Evolutionary conservation across 2,797 vertebrate genomes (phyloP).

Genomic region (Eulemur mongoz): DNA sequence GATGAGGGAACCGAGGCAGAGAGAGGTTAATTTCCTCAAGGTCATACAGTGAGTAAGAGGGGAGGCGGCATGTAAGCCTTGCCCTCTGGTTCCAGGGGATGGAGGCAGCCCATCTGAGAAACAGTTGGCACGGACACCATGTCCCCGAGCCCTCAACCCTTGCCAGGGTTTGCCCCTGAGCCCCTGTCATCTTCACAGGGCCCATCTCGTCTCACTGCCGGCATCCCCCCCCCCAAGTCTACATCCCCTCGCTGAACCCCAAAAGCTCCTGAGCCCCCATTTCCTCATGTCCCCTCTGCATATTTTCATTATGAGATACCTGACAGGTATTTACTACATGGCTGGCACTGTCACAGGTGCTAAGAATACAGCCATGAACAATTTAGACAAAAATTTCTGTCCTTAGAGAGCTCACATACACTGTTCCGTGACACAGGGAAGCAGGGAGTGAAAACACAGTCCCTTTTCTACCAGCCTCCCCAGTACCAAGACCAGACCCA

Average conservation of each 20-base stretch:
- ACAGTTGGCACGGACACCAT: fast-evolving
- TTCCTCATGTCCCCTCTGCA: background rate
- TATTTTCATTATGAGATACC: background rate
- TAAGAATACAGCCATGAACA: background rate
- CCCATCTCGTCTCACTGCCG: background rate
- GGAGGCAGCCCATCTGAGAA: background rate
- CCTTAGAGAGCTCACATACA: background rate
- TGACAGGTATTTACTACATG: background rate
- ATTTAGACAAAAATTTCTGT: background rate
- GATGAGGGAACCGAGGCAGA: background rate
- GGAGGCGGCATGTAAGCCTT: background rate
- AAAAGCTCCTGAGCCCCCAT: background rate
- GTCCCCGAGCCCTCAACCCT: fast-evolving
- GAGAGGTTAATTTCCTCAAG: background rate
- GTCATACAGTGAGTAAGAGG: background rate
- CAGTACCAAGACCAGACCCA: background rate
- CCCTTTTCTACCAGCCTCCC: background rate
- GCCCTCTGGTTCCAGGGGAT: background rate
- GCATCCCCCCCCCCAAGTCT: background rate
- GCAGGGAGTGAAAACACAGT: background rate
- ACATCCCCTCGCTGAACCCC: background rate
- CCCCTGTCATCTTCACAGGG: no score
- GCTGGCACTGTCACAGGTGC: background rate
- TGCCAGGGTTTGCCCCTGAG: background rate
- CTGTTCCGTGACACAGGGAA: background rate